Conservation (phyloP, 2,113 vertebrate species). For the Eulacestoma nigropectus region DNA sequence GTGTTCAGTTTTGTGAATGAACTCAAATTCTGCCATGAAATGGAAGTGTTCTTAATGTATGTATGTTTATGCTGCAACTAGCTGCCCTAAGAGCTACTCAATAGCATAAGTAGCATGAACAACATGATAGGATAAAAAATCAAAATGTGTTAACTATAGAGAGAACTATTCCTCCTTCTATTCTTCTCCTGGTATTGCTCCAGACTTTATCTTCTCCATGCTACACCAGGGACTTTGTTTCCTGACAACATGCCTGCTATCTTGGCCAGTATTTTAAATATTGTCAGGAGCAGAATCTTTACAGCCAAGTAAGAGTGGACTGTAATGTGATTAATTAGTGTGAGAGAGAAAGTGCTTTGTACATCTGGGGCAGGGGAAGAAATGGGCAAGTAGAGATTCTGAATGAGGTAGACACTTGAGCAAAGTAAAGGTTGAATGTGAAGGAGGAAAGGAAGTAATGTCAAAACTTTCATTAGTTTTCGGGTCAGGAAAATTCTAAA, state of each 20-base stretch:
- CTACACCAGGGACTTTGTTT: neutral
- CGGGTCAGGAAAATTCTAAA: neutral
- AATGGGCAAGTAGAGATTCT: neutral
- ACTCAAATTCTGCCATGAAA: neutral
- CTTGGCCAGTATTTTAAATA: neutral
- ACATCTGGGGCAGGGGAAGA: neutral
- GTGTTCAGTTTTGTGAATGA: neutral
- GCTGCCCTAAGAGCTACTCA: neutral
- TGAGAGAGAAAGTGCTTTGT: neutral
- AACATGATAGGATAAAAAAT: neutral
- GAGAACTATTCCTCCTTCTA: neutral
- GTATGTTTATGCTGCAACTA: neutral
- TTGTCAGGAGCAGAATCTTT: neutral
- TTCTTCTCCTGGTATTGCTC: neutral
- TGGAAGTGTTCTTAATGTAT: neutral
- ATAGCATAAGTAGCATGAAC: neutral
- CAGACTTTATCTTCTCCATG: neutral
- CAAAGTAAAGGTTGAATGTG: neutral
- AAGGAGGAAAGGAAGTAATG: neutral
- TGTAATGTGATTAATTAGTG: neutral
- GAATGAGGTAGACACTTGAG: neutral
- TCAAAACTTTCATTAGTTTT: neutral
- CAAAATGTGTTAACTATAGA: neutral
- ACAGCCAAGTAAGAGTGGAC: neutral
- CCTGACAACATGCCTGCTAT: neutral